Conservation (phyloP, 2,888 invertebrate species). For the Rapana venosa region DNA sequence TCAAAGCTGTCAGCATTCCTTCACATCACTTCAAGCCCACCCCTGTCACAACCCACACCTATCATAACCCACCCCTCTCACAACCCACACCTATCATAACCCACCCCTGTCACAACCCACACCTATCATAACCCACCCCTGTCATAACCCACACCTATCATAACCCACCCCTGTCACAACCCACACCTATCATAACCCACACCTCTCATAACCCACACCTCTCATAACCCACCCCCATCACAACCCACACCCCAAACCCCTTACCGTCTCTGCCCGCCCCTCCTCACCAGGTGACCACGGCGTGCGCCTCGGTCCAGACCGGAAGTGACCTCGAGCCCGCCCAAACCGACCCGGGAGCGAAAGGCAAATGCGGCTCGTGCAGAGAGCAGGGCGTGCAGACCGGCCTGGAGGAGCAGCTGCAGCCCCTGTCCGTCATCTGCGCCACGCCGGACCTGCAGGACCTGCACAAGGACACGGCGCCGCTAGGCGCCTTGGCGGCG, state of each 20-base stretch:
- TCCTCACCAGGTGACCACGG: conserved; percentile 28
- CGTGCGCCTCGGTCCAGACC: conserved; percentile 37
- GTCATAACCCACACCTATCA: background rate
- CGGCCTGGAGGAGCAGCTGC: conserved; percentile 8
- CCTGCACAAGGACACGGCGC: conserved; percentile 24
- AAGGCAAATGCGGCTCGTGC: background rate
- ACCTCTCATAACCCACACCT: background rate
- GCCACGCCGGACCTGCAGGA: conserved; percentile 29
- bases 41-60: background rate
- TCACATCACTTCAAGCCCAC: too few species aligned
- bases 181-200: background rate
- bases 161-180: background rate
- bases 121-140: too few species aligned
- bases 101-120: background rate
- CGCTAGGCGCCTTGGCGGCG: conserved; percentile 19
- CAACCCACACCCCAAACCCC: background rate
- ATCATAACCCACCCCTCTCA: too few species aligned
- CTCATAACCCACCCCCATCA: background rate
- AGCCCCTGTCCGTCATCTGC: conserved; percentile 45
- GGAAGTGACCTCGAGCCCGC: conserved; percentile 32
- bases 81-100: background rate
- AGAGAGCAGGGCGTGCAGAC: conserved; percentile 44
- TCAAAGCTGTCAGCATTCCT: too few species aligned
- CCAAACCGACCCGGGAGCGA: background rate
- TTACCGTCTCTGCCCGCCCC: background rate